These are phyloP conservation scores for Hesperia comma DNA, from an alignment of 2,888 invertebrate species.

Conservation along the genomic window DNA sequence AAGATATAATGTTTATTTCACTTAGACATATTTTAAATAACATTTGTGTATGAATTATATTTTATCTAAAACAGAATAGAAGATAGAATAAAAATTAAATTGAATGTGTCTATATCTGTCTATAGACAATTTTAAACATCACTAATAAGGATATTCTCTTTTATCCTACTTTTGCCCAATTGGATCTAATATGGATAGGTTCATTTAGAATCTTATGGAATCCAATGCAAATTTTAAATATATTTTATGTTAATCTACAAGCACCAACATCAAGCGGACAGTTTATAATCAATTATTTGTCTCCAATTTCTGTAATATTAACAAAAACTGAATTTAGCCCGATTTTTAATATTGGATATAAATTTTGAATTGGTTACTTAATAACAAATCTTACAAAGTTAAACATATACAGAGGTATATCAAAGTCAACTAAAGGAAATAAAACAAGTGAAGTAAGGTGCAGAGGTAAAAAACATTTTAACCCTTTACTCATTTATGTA, in stretches of 20 bases:
- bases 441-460: no score
- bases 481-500: no score
- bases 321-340: not conserved
- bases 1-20: slow-evolving; percentile 32
- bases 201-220: no score
- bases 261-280: slow-evolving; percentile 70
- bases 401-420: no score
- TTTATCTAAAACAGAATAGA: slow-evolving; percentile 17
- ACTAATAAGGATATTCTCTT: not conserved
- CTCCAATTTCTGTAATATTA: not conserved
- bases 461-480: no score
- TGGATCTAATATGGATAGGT: no score
- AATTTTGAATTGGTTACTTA: no score
- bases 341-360: no score
- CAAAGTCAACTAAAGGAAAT: no score
- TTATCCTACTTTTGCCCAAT: no score
- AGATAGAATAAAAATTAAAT: slow-evolving; percentile 19
- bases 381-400: no score
- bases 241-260: slow-evolving; percentile 53
- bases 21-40: slow-evolving; percentile 27
- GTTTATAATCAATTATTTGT: slow-evolving; percentile 40
- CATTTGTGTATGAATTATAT: slow-evolving; percentile 11
- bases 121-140: slow-evolving; percentile 13
- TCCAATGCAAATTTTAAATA: not conserved
- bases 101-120: slow-evolving; percentile 5